A percentile compares a stretch with the other conserved stretches of the same genome.
phyloP scores from a whole-genome alignment of 2,797 vertebrate species.

The Aeoliscus strigatus region DNA sequence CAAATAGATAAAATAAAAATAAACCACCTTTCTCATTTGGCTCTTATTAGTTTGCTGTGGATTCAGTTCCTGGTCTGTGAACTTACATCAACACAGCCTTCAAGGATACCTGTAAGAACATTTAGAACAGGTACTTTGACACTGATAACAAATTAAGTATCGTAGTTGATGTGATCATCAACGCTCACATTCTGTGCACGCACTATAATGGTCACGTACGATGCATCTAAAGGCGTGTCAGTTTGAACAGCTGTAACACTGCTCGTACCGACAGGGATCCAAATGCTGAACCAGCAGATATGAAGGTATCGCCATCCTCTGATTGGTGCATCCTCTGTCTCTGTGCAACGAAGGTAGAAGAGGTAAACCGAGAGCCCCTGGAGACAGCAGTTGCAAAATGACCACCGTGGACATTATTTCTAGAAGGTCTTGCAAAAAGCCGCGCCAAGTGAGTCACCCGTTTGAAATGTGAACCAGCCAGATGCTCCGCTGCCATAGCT shows the following conservation, averaged over 20 bases:
- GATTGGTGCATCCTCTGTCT: conserved; percentile 68
- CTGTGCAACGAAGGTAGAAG: conserved; percentile 48
- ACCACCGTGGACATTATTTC: conserved; percentile 73
- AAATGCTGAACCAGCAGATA: background rate
- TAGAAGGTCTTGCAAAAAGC: conserved; percentile 66
- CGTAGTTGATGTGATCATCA: too few relatives aligned
- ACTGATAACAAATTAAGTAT: too few relatives aligned
- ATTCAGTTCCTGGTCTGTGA: too few relatives aligned
- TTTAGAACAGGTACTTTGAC: background rate
- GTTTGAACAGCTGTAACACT: too few relatives aligned
- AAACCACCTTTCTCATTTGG: too few relatives aligned
- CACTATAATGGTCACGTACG: too few relatives aligned
- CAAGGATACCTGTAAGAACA: conserved; percentile 21
- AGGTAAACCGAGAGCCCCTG: conserved; percentile 57
- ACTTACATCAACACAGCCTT: too few relatives aligned
- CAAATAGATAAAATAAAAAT: too few relatives aligned
- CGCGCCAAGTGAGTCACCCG: conserved; percentile 56
- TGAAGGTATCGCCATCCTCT: conserved; percentile 26
- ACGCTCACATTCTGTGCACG: too few relatives aligned
- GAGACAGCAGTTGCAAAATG: conserved; percentile 77
- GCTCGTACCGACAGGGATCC: too few relatives aligned
- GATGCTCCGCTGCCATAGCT: conserved; percentile 62
- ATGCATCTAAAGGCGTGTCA: too few relatives aligned
- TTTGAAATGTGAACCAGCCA: conserved; percentile 70
- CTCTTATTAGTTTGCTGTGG: too few relatives aligned